These are phyloP conservation scores for Gasterosteus nipponicus DNA, from an alignment of 2,113 vertebrate species.

Conservation along the genomic window DNA sequence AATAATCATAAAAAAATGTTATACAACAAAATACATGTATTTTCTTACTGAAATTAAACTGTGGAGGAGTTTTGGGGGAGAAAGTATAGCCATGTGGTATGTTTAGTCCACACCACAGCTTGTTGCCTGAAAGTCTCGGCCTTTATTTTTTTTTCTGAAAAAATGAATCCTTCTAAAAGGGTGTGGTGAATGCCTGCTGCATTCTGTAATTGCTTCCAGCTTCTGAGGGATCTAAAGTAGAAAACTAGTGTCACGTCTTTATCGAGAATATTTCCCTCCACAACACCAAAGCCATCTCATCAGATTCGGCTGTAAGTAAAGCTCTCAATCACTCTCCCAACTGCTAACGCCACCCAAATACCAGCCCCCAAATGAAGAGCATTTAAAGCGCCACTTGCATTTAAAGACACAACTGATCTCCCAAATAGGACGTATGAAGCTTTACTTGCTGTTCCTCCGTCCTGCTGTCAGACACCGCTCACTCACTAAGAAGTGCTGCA, in stretches of 20 bases:
- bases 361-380: neutral
- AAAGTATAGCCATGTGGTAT: slow-evolving; percentile 64
- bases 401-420: neutral
- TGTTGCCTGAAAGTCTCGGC: slow-evolving; percentile 43
- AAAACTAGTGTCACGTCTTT: slow-evolving; percentile 56
- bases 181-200: slow-evolving; percentile 66
- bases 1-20: slow-evolving; percentile 22
- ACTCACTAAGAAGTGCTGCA: slow-evolving; percentile 47
- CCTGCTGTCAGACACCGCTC: slow-evolving; percentile 18
- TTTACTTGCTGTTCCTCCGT: slow-evolving; percentile 5
- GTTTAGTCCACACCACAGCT: slow-evolving; percentile 62
- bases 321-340: neutral
- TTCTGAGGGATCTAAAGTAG: slow-evolving; percentile 50
- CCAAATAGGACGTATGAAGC: neutral
- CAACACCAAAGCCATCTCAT: slow-evolving; percentile 43
- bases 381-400: neutral
- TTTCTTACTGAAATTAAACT: slow-evolving; percentile 41
- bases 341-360: slow-evolving; percentile 6
- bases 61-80: slow-evolving; percentile 34
- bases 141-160: slow-evolving; percentile 42
- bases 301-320: slow-evolving; percentile 21
- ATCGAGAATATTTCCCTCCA: slow-evolving; percentile 47
- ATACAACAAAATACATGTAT: slow-evolving; percentile 11
- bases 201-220: slow-evolving; percentile 81
- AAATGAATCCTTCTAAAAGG: slow-evolving; percentile 56